phyloP scores from a whole-genome alignment of 2,797 vertebrate species.

The Syngnathus acus region DNA sequence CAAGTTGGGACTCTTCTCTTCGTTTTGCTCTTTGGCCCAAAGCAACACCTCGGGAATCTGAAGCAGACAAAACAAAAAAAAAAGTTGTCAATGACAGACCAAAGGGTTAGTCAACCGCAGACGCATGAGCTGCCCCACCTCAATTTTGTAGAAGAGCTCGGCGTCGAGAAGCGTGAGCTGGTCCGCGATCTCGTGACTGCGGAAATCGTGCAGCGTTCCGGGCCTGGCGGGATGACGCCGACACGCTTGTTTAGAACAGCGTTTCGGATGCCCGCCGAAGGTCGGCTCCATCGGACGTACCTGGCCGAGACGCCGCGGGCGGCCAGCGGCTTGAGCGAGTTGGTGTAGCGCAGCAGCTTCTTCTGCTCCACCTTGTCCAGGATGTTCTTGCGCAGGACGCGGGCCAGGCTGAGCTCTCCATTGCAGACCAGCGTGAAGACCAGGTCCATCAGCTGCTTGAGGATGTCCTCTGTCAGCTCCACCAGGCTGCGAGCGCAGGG shows the following conservation, averaged over 20 bases:
- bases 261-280: too few species aligned
- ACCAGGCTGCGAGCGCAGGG: conserved; percentile 70
- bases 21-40: conserved; percentile 99
- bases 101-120: too few species aligned
- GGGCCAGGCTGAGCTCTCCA: conserved; percentile 92
- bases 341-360: conserved; percentile 82
- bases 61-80: neutral
- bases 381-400: conserved; percentile 93
- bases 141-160: conserved; percentile 97
- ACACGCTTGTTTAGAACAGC: neutral
- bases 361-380: conserved; percentile 95
- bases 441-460: conserved; percentile 94
- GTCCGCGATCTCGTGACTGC: conserved; percentile 95
- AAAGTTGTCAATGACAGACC: neutral
- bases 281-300: conserved; percentile 51
- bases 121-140: conserved; percentile 60
- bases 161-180: conserved; percentile 96
- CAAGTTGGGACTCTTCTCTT: conserved; percentile 97
- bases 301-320: conserved; percentile 92
- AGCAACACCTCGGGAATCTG: conserved; percentile 97
- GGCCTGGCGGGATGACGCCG: conserved; percentile 70
- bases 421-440: conserved; percentile 91
- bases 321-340: conserved; percentile 87
- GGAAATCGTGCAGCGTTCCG: conserved; percentile 94
- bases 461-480: conserved; percentile 94